Conservation (phyloP, 2,888 invertebrate species). For the Stictocephala bisonia region DNA sequence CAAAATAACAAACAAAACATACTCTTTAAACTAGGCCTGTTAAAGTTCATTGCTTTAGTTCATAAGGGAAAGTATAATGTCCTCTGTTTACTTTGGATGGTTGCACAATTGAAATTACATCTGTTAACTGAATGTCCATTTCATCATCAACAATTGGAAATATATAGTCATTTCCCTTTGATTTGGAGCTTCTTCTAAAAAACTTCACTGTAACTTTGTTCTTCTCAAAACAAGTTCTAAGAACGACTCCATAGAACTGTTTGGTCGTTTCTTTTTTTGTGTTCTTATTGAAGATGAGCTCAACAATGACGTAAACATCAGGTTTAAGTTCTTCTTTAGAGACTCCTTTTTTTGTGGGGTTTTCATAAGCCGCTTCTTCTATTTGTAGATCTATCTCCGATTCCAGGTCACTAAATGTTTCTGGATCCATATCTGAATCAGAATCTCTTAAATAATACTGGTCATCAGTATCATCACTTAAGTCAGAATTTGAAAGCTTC, state of each 20-base stretch:
- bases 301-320: constrained; percentile 34
- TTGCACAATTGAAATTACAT: constrained; percentile 5
- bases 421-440: constrained; percentile 15
- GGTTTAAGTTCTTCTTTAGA: too few species aligned
- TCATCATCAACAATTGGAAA: constrained; percentile 8
- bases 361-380: not conserved
- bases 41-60: not conserved
- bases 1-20: not conserved
- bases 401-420: constrained; percentile 25
- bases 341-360: constrained; percentile 14
- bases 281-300: constrained; percentile 26
- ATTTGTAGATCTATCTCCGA: constrained; percentile 31
- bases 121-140: constrained; percentile 11
- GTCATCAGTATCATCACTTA: not conserved
- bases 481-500: not conserved
- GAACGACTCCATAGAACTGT: constrained; percentile 35
- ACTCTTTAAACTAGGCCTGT: not conserved
- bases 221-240: not conserved
- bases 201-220: constrained; percentile 4
- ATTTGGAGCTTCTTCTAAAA: constrained; percentile 7
- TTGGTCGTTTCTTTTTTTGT: constrained; percentile 37
- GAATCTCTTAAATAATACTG: constrained; percentile 1
- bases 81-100: not conserved
- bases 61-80: not conserved
- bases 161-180: constrained; percentile 2